Conservation (phyloP, 37 sponge, comb jelly and placozoan genomes). For the Cliona cf. orientalis region DNA sequence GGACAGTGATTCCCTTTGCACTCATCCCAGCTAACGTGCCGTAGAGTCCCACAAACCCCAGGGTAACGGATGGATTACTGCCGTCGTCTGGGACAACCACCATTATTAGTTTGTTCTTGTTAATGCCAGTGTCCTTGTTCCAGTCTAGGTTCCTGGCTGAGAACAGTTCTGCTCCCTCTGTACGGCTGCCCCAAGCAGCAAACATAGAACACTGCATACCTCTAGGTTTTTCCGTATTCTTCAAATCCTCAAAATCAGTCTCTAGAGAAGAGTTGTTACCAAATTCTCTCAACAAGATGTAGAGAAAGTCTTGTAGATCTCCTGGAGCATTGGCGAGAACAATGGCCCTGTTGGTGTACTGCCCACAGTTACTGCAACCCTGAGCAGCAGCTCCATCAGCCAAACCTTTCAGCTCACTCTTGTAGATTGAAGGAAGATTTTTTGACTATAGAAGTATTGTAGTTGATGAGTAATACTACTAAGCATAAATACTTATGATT, state of each 20-base stretch:
- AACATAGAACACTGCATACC: conserved; percentile 63
- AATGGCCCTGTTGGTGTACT: conserved; percentile 51
- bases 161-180: conserved; percentile 41
- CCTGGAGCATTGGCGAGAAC: conserved; percentile 67
- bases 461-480: not conserved
- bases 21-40: conserved; percentile 78
- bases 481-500: too few species aligned
- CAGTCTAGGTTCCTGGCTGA: conserved; percentile 79
- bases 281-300: conserved; percentile 41
- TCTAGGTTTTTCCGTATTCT: not conserved
- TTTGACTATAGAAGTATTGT: conserved; percentile 39
- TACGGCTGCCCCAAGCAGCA: conserved; percentile 74
- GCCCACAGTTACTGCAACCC: conserved; percentile 63
- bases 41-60: conserved; percentile 68
- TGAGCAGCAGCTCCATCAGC: conserved; percentile 50
- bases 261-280: not conserved
- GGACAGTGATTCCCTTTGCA: conserved; percentile 23
- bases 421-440: conserved; percentile 41
- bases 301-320: conserved; percentile 55
- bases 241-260: not conserved
- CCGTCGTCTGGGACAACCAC: conserved; percentile 65
- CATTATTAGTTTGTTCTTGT: conserved; percentile 64
- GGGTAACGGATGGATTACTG: conserved; percentile 47
- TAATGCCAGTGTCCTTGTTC: conserved; percentile 64
- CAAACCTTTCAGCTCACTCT: conserved; percentile 58